These are phyloP conservation scores for Schizopygopsis pylzovi DNA, from an alignment of 2,797 vertebrate species.

Conservation along the genomic window DNA sequence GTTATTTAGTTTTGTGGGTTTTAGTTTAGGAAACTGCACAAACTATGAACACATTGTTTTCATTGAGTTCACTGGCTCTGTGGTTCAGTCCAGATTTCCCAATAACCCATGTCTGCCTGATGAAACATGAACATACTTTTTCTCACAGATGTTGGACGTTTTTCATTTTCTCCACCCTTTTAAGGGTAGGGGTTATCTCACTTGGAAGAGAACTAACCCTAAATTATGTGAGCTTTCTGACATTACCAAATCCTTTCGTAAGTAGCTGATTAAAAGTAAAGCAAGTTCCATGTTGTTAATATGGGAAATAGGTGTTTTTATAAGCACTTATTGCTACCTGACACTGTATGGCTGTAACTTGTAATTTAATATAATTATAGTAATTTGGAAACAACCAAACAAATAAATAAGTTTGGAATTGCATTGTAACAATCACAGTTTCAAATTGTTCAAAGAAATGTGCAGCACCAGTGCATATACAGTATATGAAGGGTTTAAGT, in stretches of 20 bases:
- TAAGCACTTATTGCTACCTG: background rate
- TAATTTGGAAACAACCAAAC: background rate
- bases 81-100: conserved; percentile 52
- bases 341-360: background rate
- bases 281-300: background rate
- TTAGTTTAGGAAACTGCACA: conserved; percentile 32
- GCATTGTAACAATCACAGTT: background rate
- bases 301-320: background rate
- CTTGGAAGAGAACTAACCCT: background rate
- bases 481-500: background rate
- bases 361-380: background rate
- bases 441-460: background rate
- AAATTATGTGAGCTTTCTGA: conserved; percentile 2
- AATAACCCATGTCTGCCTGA: conserved; percentile 9
- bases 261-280: background rate
- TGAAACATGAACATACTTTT: background rate
- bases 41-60: conserved; percentile 57
- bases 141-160: conserved; percentile 24
- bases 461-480: background rate
- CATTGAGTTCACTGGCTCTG: conserved; percentile 25
- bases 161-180: conserved; percentile 2
- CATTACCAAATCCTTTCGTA: background rate
- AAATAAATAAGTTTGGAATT: background rate
- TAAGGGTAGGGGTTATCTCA: background rate
- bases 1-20: conserved; percentile 45